phyloP scores from a whole-genome alignment of 2,797 vertebrate species.

The Enteromius viviparus region DNA sequence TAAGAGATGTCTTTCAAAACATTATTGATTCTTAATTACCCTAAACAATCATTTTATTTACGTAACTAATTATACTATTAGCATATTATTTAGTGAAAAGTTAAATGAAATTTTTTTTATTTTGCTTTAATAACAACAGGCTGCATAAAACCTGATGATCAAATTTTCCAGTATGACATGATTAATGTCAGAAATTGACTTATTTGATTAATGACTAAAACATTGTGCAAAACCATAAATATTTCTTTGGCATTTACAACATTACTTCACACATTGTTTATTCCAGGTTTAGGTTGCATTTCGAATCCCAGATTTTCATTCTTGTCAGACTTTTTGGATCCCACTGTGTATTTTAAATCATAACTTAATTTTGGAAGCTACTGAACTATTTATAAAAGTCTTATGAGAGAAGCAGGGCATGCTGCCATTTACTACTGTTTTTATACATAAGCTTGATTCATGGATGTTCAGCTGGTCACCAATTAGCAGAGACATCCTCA shows the following conservation, averaged over 20 bases:
- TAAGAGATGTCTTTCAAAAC: background rate
- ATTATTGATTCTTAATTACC: background rate
- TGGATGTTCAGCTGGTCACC: background rate
- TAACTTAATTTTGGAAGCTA: constrained; percentile 4
- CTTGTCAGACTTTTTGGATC: background rate
- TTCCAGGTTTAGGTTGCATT: background rate
- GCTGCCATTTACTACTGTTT: constrained; percentile 5
- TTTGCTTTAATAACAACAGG: background rate
- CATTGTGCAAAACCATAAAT: background rate
- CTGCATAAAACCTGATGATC: background rate
- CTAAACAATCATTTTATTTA: background rate
- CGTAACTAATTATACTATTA: background rate
- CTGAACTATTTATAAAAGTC: background rate
- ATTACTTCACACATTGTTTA: background rate
- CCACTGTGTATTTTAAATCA: background rate
- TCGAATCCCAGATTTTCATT: background rate
- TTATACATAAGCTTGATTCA: background rate
- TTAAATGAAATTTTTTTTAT: background rate
- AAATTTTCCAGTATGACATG: background rate
- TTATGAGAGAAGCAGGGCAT: background rate
- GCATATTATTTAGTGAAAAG: background rate
- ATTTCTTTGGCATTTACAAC: background rate
- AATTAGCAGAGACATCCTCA: constrained; percentile 21
- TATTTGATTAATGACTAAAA: background rate
- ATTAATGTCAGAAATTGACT: background rate